phyloP scores from a whole-genome alignment of 1,140 invertebrate species.

The Teleopsis dalmanni region DNA sequence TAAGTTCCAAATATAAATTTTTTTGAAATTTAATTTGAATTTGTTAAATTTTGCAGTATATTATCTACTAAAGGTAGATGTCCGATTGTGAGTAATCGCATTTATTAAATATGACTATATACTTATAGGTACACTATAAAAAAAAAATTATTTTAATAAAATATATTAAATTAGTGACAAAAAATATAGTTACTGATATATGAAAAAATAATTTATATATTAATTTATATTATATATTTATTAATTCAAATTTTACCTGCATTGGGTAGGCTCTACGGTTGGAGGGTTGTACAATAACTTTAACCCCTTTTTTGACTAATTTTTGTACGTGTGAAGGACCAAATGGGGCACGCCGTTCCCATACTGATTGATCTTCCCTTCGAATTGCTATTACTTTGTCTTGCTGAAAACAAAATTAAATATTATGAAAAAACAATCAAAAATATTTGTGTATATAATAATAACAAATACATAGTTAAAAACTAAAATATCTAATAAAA shows the following conservation, averaged over 20 bases:
- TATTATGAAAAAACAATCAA: neutral
- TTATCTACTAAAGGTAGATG: no score
- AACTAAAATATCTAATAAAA: neutral
- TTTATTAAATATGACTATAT: no score
- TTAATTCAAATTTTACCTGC: constrained; percentile 52
- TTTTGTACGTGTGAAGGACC: constrained; percentile 85
- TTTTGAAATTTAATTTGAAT: no score
- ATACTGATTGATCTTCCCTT: constrained; percentile 93
- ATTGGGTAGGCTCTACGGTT: constrained; percentile 96
- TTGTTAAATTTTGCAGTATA: no score
- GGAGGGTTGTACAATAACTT: constrained; percentile 96
- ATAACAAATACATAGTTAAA: neutral
- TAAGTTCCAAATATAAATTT: no score
- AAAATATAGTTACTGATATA: no score
- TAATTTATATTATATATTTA: neutral
- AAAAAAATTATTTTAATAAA: no score
- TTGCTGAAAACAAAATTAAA: constrained; percentile 24
- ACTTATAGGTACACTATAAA: no score
- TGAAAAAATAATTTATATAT: no score
- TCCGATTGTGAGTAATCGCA: no score
- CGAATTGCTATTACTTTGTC: constrained; percentile 72
- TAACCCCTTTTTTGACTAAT: constrained; percentile 77
- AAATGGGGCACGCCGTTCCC: constrained; percentile 94
- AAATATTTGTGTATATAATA: neutral
- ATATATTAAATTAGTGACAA: no score